These are phyloP conservation scores for Syngnathus rostellatus DNA, from an alignment of 2,797 vertebrate genomes.

Conservation along the genomic window DNA sequence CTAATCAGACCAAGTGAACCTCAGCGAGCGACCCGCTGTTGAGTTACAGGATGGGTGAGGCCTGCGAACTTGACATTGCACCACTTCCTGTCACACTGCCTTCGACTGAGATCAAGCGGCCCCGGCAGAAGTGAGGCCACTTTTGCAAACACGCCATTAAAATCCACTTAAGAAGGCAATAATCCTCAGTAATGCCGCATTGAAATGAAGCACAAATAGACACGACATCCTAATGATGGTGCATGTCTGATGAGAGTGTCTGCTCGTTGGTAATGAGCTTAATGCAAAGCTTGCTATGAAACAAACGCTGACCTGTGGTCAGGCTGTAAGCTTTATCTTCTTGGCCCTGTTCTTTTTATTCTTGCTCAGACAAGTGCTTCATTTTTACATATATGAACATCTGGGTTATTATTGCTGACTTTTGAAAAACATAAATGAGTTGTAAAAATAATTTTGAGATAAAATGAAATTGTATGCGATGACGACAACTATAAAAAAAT, in stretches of 20 bases:
- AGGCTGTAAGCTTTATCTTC: constrained; percentile 60
- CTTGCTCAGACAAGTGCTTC: constrained; percentile 6
- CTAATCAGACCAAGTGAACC: constrained; percentile 45
- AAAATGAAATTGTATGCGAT: no score
- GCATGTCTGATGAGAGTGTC: constrained; percentile 36
- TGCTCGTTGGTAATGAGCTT: constrained; percentile 52
- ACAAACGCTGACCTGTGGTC: constrained; percentile 41
- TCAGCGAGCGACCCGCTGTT: background rate
- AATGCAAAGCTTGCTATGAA: constrained; percentile 49
- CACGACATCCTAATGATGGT: constrained; percentile 18
- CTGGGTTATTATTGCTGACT: background rate
- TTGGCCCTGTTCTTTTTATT: constrained; percentile 40
- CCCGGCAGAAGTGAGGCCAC: background rate
- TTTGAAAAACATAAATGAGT: no score
- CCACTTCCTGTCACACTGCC: background rate
- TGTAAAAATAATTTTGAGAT: no score
- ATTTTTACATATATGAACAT: background rate
- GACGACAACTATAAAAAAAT: no score
- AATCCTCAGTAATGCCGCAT: constrained; percentile 18
- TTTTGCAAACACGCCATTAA: constrained; percentile 18
- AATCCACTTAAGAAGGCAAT: constrained; percentile 28
- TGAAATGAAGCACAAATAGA: constrained; percentile 15
- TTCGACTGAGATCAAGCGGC: background rate
- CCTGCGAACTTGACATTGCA: background rate
- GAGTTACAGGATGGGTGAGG: background rate